Base-by-base conservation (phyloP, 2,888 invertebrate species). In the Callosobruchus maculatus region DNA sequence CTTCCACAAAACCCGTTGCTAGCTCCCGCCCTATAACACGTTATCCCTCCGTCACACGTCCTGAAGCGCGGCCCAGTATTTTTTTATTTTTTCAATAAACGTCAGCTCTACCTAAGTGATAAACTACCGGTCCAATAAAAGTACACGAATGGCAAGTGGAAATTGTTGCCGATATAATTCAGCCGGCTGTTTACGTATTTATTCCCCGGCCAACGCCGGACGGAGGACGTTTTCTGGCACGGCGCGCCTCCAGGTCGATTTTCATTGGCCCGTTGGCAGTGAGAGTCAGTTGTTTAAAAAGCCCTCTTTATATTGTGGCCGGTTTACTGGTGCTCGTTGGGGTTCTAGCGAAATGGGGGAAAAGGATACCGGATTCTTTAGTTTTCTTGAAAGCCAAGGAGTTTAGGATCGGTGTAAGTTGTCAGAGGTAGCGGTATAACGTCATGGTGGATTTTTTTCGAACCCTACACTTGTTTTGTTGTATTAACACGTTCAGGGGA, bases 111-210 rank as follows among this genome's bases (percentile, higher is more conserved):
- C 74, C 74, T 76, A 73, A 76, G 74, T 74, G 74, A 74, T 76
- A 76, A 74, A 76, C 73, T 74, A 73, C 74, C 71, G 74, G 76
- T 69, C 74, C 76, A 76, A 76, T 76, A 76, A 76, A 76, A 71
- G 75, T 74, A 76, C 76, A 76, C 71, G 70, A 74, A 72, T 73
- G 76, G 73, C 74, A 73, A 49, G 49, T 49, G 49, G 70, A 71
- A 74, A 76, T 74, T 74, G 76, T 73, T 67, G 72, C 71, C 76
- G 72, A 76, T 49, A 49, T 74, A 74, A 76, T 73, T 76, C 76
- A 74, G 73, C 73, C 67, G 68, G 73, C 73, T 76, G 74, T 74
- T 76, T 74, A 76, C 76, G 74, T 74, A 76, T 76, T 76, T 76
- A 74, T 76, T 76, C 73, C 72, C 49, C 18, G 49, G 49, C 7